phyloP scores from a whole-genome alignment of 2,113 vertebrate genomes.

The Crotalus helleri region DNA sequence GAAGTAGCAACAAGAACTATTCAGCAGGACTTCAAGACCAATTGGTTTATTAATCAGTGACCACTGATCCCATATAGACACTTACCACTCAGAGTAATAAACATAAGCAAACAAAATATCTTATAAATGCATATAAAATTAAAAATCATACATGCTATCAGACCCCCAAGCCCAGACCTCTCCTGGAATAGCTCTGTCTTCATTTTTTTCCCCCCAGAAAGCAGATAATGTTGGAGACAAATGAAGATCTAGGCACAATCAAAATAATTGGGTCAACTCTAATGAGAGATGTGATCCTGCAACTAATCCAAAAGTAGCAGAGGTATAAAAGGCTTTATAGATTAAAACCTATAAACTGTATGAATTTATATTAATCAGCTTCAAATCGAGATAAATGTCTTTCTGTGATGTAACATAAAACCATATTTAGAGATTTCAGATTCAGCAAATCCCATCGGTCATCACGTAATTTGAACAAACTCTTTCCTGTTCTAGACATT shows the following conservation, averaged over 20 bases:
- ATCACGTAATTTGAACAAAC: neutral
- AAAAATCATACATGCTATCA: neutral
- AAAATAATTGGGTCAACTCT: neutral
- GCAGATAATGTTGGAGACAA: neutral
- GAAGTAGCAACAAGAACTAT: neutral
- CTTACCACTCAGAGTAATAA: neutral
- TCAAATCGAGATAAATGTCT: neutral
- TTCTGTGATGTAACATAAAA: neutral
- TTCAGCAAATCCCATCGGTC: neutral
- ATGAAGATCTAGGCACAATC: neutral
- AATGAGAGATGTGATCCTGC: neutral
- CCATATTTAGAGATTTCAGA: neutral
- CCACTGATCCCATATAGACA: neutral
- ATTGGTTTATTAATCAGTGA: neutral
- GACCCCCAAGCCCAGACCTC: neutral
- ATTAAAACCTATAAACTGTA: neutral
- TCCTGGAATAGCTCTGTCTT: neutral
- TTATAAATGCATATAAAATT: neutral
- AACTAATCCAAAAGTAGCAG: neutral
- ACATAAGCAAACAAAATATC: neutral
- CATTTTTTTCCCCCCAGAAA: neutral
- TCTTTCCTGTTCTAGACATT: neutral
- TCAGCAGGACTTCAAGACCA: neutral
- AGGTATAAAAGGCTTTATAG: neutral
- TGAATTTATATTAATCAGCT: neutral